Base-by-base conservation (phyloP, 2,888 invertebrate species). In the Drosophila ochracea region DNA sequence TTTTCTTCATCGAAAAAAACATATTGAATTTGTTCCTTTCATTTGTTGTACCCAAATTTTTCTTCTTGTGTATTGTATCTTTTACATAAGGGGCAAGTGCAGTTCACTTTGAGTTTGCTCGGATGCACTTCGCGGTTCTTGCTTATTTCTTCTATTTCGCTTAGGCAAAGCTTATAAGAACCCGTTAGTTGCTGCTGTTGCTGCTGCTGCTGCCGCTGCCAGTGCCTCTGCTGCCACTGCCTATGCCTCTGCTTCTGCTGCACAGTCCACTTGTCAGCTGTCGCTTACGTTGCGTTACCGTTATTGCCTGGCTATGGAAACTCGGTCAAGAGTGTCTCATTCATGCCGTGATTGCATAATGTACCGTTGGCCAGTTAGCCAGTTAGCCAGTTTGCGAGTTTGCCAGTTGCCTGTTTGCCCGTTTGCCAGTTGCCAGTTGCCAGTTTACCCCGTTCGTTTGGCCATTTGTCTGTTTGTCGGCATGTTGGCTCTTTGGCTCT, bases 311-410 rank as follows among this genome's bases (percentile, higher is more conserved):
- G 78, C 84, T 89, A 82, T 85, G 89, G 90, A 92, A 92, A 92
- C 91, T 92, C 92, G 92, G 92, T 92, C 92, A 92, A 92, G 92
- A 92, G 92, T 92, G 92, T 91, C 92, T 92, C 90, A 91, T 89
- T 91, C 91, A 91, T 92, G 91, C 89, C 89, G 90, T 85, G 91
- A 91, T 92, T 92, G 87, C 91, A 92, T 91, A 91, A 92, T 90
- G 83, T 91, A 85, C 92, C 92, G 92, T 92, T 92, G 75, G 62
- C 69, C 55, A 58, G 76, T 71, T 60, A 28, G 41, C 74, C n/a
- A 50, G 73, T 74, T 68, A 33, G 49, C 68, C 28, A 54, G 74
- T 52, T 54, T 58, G 55, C 68, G 19, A 19, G 41, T 43, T 70
- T 13, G 35, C 58, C 39, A 41, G 30, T 30, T 31, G 31, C 55